Evolutionary conservation across 2,888 invertebrate species (phyloP).

Genomic region (Leptarthrus brevirostris): DNA sequence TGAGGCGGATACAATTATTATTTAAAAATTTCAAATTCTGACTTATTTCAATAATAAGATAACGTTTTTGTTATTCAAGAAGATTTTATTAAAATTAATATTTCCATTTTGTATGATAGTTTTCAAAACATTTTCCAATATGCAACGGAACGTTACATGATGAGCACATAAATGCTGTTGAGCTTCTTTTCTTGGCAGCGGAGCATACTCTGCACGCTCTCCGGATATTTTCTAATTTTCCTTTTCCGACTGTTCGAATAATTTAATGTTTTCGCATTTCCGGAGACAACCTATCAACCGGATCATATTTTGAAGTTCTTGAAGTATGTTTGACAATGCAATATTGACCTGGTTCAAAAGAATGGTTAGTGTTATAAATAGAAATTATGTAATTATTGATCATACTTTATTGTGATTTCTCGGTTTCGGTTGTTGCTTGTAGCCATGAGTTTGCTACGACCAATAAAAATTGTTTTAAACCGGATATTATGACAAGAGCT

Average conservation of each 20-base stretch:
- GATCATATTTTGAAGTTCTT: conserved; percentile 15
- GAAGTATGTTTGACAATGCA: not conserved
- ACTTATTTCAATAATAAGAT: too few relatives aligned
- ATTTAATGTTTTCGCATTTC: too few relatives aligned
- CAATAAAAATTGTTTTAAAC: not conserved
- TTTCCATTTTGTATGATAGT: not conserved
- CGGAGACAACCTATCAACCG: not conserved
- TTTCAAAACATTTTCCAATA: too few relatives aligned
- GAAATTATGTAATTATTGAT: too few relatives aligned
- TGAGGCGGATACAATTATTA: too few relatives aligned
- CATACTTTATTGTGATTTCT: not conserved
- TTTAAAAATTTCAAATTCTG: too few relatives aligned
- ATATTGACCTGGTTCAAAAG: not conserved
- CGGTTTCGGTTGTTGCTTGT: not conserved
- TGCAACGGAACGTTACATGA: not conserved
- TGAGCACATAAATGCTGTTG: too few relatives aligned
- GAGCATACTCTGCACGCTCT: too few relatives aligned
- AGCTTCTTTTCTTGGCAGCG: too few relatives aligned
- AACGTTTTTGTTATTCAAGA: too few relatives aligned
- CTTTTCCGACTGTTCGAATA: too few relatives aligned
- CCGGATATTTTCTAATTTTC: too few relatives aligned
- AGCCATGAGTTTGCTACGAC: not conserved
- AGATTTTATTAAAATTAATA: not conserved
- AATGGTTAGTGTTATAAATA: not conserved
- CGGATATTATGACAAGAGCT: not conserved